Evolutionary conservation across 2,797 vertebrate species (phyloP), one percentile per base, ranked within the genome.

Genomic region (Poeciliopsis turneri): DNA sequence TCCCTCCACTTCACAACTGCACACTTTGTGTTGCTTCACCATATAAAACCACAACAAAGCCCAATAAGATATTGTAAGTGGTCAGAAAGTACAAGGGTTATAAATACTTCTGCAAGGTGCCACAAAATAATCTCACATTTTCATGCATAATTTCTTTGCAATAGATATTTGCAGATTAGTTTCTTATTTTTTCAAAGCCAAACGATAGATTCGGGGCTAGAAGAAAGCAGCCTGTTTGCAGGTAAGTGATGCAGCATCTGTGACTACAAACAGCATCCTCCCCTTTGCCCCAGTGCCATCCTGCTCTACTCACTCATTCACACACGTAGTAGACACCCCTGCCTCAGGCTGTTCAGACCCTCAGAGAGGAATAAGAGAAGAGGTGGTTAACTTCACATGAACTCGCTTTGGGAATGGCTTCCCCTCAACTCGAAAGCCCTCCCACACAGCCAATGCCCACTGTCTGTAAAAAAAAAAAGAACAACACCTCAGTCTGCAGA

Each of bases 301-400:
- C 36, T 25, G 23, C 75, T 74, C 9, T 46, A 79, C 71, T 78
- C 76, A 43, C 76, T 79, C 82, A 73, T 74, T 78, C 78, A 74
- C 74, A 46, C n/a, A 81, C 70, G 64, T 28, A 82, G 68, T 12
- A 71, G 77, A 84, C 80, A 23, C 84, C 83, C 55, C 53, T 73
- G 80, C 90, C 87, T 81, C 45, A 3, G 83, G 89, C 72, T 41
- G 25, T 72, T 80, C 59, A 84, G 76, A 74, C 75, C 83, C 83
- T 77, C 30, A 13, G 83, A 83, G 78, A 74, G 59, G 51, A 68
- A 74, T 25, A 13, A 33, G 77, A 72, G 80, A 74, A 49, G 82
- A 75, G 85, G 79, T 84, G 70, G 86, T 92, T 93, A 93, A 92
- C 90, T 93, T 72, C 36, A 53, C 39, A 82, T 93, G 85, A 94